Evolutionary conservation across 1,140 invertebrate genomes (phyloP), one percentile per base, ranked within the genome.

Genomic region (Aplysia californica): DNA sequence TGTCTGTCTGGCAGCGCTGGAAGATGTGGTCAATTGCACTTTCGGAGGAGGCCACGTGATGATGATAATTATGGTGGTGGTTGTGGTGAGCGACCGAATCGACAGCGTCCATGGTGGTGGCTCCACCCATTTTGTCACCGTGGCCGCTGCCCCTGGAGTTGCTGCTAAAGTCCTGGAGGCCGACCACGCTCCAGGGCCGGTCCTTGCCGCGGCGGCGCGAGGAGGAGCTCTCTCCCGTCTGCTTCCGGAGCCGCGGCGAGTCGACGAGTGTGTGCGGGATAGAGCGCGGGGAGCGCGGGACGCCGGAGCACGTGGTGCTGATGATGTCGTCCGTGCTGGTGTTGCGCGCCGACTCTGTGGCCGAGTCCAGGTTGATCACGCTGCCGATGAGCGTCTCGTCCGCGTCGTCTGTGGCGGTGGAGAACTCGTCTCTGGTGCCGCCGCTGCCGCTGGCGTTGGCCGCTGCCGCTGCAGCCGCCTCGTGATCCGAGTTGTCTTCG

Each of bases 181-280:
- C 96, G 6, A 95, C 95, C 10, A 96, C 94, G 75, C 95, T 95
- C 95, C 95, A 95, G 0, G 95, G 95, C 59, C 95, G 91, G 41
- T 93, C 92, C 29, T 67, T 79, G n/a, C 21, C 55, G 58, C 77
- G 44, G 0, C 71, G 31, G 20, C 67, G 73, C n/a, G n/a, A 15
- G 44, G 72, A 50, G 36, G 41, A 65, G 39, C 35, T n/a, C 10
- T 50, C 59, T 65, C 80, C 70, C 55, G 64, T 77, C 75, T 82
- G 77, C n/a, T 79, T 76, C 15, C 79, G 70, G 18, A 84, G 71
- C 33, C 75, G 56, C 21, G 64, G 61, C 44, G 76, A 77, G 31
- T 84, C 81, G 68, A n/a, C n/a, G n/a, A n/a, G n/a, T n/a, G n/a
- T n/a, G n/a, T n/a, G n/a, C n/a, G n/a, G n/a, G n/a, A n/a, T n/a